Base-by-base conservation (phyloP, 2,888 invertebrate genomes). In the Choreutis nemorana region DNA sequence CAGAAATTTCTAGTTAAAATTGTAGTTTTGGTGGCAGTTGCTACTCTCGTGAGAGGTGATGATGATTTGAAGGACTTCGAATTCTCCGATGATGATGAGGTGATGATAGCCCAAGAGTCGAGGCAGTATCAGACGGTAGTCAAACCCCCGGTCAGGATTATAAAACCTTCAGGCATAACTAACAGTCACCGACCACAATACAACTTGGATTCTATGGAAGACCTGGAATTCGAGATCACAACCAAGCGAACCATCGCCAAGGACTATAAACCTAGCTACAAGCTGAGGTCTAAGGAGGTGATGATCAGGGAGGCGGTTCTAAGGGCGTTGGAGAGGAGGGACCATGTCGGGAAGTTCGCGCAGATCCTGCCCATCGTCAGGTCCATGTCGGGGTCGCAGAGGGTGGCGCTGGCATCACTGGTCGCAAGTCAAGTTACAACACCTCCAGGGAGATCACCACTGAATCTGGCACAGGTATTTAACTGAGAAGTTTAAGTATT, bases 361-460 rank as follows among this genome's bases (percentile, higher is more conserved):
- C 82, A 85, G 56, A 78, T 85, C 13, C 61, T 86, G 60, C 87
- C 87, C 23, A 85, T 86, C 40, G 66, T 87, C 39, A 73, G 85
- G 26, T 82, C 81, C 2, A 81, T 87, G 68, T 82, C 85, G 1
- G 81, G 82, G 1, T 78, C 81, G 14, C 87, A 87, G 57, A 66
- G 85, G 15, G 62, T 84, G 33, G 83, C 84, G 1, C 54, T 87
- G 31, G 85, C 85, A 0, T 83, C 85, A 0, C 44, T 87, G 22
- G 85, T 87, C 3, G 82, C 85, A 1, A 82, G 79, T 2, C 84
- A 86, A 53, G 78, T 84, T 27, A 81, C 77, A 43, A 81, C 83
- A 1, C 81, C 81, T 0, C 72, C 79, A n/a, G 77, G 64, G 9
- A 55, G 65, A 30, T 48, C 63, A n/a, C 81, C 82, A 1, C 55